Conservation (phyloP, 2,888 invertebrate species). For the Spodoptera picta region DNA sequence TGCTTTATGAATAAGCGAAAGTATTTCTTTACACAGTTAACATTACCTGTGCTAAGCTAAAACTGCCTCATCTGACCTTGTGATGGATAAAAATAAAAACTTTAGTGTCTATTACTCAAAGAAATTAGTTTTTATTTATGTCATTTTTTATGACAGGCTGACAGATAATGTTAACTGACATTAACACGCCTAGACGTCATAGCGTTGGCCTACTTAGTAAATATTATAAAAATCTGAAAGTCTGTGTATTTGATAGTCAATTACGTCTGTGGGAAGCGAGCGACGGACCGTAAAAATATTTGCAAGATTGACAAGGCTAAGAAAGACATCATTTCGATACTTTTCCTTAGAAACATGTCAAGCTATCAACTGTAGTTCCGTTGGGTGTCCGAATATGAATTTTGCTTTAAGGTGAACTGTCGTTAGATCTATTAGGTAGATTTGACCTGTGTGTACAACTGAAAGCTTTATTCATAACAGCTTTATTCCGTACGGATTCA, state of each 20-base stretch:
- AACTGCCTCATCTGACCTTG: constrained; percentile 55
- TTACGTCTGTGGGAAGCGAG: constrained; percentile 31
- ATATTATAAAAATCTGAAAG: constrained; percentile 48
- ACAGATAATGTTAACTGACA: constrained; percentile 47
- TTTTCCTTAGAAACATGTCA: constrained; percentile 23
- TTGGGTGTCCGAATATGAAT: constrained; percentile 6
- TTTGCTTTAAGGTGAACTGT: constrained; percentile 5
- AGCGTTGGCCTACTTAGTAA: constrained; percentile 45
- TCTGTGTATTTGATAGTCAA: constrained; percentile 37
- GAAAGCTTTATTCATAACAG: too few relatives aligned
- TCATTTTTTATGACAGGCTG: constrained; percentile 52
- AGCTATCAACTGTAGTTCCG: constrained; percentile 13
- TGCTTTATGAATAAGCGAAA: constrained; percentile 34
- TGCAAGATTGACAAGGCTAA: constrained; percentile 21
- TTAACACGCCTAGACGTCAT: constrained; percentile 44
- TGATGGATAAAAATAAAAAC: constrained; percentile 45
- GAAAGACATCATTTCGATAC: constrained; percentile 14
- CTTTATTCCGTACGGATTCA: too few relatives aligned
- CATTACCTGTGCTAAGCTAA: constrained; percentile 44
- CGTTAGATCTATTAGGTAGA: background rate
- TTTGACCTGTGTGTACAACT: constrained; percentile 10
- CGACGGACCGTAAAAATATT: constrained; percentile 42
- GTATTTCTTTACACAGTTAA: constrained; percentile 40
- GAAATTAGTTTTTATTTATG: constrained; percentile 56
- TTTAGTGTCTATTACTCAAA: constrained; percentile 37